Conservation (phyloP, 2,113 vertebrate species). For the Oncorhynchus clarkii region DNA sequence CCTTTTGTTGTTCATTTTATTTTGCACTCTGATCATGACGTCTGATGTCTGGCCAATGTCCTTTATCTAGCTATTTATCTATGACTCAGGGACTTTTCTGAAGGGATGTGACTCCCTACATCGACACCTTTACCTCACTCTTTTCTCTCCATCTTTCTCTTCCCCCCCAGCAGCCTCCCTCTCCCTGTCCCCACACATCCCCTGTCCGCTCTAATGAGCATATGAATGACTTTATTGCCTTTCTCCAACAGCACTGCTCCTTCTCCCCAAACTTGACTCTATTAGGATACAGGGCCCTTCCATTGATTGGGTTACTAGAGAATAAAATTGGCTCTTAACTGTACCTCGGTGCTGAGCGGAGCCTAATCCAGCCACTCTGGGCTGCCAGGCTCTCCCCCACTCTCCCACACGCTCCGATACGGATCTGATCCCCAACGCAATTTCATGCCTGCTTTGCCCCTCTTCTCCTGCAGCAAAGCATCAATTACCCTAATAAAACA, state of each 20-base stretch:
- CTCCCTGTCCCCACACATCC: background rate
- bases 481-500: conserved; percentile 76
- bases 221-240: conserved; percentile 70
- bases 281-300: conserved; percentile 78
- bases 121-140: no score
- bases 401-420: conserved; percentile 66
- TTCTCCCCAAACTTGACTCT: conserved; percentile 69
- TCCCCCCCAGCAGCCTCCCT: no score
- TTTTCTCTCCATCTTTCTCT: no score
- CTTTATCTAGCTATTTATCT: no score
- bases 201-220: conserved; percentile 65
- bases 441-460: conserved; percentile 83
- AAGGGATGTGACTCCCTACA: no score
- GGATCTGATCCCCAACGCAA: conserved; percentile 77
- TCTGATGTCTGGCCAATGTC: no score
- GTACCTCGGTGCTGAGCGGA: conserved; percentile 72
- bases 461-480: conserved; percentile 72
- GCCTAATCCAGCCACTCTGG: conserved; percentile 66
- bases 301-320: conserved; percentile 85
- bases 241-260: conserved; percentile 58
- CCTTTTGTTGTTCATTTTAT: no score
- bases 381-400: conserved; percentile 57
- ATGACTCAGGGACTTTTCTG: no score
- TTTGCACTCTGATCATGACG: no score
- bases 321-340: conserved; percentile 83